These are phyloP conservation scores for Orthosia gothica DNA, from an alignment of 2,888 invertebrate genomes.

Conservation along the genomic window DNA sequence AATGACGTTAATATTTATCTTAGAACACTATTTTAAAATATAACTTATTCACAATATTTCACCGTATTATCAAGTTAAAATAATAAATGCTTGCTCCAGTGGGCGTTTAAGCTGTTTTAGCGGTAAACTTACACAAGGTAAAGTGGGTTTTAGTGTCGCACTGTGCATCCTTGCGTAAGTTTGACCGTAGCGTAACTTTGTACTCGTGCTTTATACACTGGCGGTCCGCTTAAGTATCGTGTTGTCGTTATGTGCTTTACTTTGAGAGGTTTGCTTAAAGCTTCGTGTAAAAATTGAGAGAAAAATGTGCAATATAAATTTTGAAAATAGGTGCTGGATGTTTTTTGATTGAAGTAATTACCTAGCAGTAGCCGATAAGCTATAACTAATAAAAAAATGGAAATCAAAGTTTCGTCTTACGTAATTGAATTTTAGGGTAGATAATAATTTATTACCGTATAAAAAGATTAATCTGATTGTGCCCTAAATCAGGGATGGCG, in stretches of 20 bases:
- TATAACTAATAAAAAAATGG: no score
- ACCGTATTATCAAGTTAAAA: conserved; percentile 71
- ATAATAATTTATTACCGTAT: no score
- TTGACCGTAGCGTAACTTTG: conserved; percentile 84
- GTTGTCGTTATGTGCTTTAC: conserved; percentile 70
- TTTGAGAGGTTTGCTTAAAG: conserved; percentile 33
- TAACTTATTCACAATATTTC: conserved; percentile 52
- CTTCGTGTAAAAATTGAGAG: not conserved
- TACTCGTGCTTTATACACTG: conserved; percentile 79
- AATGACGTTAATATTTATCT: not conserved
- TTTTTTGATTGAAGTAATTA: no score
- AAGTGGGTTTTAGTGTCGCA: conserved; percentile 84
- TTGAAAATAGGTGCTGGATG: not conserved
- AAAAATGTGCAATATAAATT: not conserved
- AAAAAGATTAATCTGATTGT: no score
- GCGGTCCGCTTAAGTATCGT: conserved; percentile 70
- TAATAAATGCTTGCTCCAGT: conserved; percentile 78
- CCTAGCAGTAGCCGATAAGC: no score
- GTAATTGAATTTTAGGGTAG: no score
- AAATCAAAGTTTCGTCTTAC: no score
- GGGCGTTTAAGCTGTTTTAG: conserved; percentile 79
- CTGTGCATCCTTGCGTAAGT: conserved; percentile 85
- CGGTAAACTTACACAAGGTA: conserved; percentile 81
- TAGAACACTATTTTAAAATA: conserved; percentile 1
- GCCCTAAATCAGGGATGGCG: no score